phyloP scores from a whole-genome alignment of 2,797 vertebrate genomes.

The Helicolenus hilgendorfi region DNA sequence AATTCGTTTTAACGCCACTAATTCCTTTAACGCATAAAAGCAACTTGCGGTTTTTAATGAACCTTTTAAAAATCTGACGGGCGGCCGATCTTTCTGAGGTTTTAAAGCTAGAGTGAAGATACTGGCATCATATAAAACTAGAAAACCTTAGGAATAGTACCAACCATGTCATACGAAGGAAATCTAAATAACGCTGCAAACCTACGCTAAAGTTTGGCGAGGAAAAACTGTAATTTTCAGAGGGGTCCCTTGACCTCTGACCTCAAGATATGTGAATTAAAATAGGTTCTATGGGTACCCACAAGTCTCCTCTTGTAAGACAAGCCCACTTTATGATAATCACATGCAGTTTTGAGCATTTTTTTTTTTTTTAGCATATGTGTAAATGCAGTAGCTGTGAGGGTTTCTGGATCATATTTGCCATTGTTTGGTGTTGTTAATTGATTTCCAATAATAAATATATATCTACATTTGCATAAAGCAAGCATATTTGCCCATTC shows the following conservation, averaged over 20 bases:
- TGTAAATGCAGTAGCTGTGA: too few species aligned
- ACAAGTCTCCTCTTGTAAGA: too few species aligned
- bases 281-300: too few species aligned
- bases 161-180: not conserved
- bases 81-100: not conserved
- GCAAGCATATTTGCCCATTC: not conserved
- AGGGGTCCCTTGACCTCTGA: not conserved
- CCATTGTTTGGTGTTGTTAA: too few species aligned
- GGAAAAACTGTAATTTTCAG: not conserved
- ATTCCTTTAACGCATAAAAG: not conserved
- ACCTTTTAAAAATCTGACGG: not conserved
- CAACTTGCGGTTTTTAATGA: not conserved
- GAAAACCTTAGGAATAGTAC: not conserved
- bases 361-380: too few species aligned
- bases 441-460: too few species aligned
- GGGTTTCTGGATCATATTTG: too few species aligned
- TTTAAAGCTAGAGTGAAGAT: not conserved
- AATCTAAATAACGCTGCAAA: not conserved
- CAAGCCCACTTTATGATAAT: too few species aligned
- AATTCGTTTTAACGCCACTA: not conserved
- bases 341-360: too few species aligned
- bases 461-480: not conserved
- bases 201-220: rapidly evolving
- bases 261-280: not conserved
- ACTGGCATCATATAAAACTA: not conserved